Evolutionary conservation across 2,113 vertebrate genomes (phyloP).

Genomic region (Oxygymnocypris stewartii): DNA sequence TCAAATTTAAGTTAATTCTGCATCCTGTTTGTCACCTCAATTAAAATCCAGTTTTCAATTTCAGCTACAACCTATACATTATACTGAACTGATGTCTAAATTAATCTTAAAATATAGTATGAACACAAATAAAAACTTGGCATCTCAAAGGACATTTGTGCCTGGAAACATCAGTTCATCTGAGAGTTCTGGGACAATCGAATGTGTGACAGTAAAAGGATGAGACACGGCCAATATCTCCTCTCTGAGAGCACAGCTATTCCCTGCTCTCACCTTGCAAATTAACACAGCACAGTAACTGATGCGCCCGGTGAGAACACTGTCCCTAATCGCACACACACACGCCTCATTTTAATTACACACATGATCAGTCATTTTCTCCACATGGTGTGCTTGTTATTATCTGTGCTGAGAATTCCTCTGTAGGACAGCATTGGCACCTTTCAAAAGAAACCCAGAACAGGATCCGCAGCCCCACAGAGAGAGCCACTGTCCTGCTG

Average conservation of each 20-base stretch:
- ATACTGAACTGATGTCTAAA: background rate
- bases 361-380: constrained; percentile 61
- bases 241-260: constrained; percentile 20
- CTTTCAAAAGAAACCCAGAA: constrained; percentile 37
- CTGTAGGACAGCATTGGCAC: constrained; percentile 39
- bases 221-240: constrained; percentile 18
- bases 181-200: constrained; percentile 7
- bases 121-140: background rate
- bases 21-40: background rate
- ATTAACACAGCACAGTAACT: constrained; percentile 21
- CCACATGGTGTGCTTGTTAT: constrained; percentile 21
- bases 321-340: constrained; percentile 11
- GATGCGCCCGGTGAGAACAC: background rate
- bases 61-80: background rate
- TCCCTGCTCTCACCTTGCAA: constrained; percentile 29
- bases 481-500: constrained; percentile 12
- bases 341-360: constrained; percentile 20
- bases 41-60: background rate
- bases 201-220: constrained; percentile 5
- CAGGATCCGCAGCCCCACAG: constrained; percentile 26
- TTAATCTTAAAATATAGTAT: background rate
- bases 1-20: background rate
- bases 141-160: background rate
- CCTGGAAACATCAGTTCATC: constrained; percentile 4
- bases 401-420: constrained; percentile 43